These are phyloP conservation scores for Silurus asotus DNA, from an alignment of 2,113 vertebrate species.

Conservation along the genomic window DNA sequence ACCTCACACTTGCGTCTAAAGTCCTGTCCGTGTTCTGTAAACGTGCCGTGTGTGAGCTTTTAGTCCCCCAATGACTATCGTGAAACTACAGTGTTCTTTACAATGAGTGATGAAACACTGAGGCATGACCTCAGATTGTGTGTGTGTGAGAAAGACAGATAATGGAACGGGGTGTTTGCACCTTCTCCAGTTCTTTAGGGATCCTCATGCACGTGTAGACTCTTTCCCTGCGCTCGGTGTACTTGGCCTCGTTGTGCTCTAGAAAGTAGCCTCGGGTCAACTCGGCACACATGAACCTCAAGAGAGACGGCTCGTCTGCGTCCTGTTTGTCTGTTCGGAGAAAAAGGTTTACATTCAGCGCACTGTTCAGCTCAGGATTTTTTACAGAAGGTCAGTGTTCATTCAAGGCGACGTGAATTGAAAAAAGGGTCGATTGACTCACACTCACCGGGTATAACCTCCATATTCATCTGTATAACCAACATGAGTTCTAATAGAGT, in stretches of 20 bases:
- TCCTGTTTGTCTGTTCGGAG: slow-evolving; percentile 72
- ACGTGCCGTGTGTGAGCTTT: background rate
- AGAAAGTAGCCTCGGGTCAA: slow-evolving; percentile 97
- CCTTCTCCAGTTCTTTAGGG: slow-evolving; percentile 96
- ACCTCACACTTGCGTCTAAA: background rate
- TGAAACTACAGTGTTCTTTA: background rate
- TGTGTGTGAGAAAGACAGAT: background rate
- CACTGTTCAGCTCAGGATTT: too few relatives aligned
- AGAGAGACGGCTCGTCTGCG: slow-evolving; percentile 73
- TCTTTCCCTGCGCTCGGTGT: slow-evolving; percentile 88
- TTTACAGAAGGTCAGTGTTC: too few relatives aligned
- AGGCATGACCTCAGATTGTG: background rate
- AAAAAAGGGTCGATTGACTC: too few relatives aligned
- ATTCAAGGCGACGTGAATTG: too few relatives aligned
- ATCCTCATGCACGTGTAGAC: slow-evolving; percentile 98
- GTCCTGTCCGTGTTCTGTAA: background rate
- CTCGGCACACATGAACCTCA: slow-evolving; percentile 90
- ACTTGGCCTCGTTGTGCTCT: slow-evolving; percentile 97
- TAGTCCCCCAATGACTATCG: background rate
- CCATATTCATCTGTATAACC: background rate
- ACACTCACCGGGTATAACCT: background rate
- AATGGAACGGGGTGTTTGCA: slow-evolving; percentile 49
- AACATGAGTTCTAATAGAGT: background rate
- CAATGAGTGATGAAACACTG: background rate
- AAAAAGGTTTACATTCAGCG: slow-evolving; percentile 7